phyloP scores from a whole-genome alignment of 1,140 invertebrate genomes.

The Acromyrmex charruanus region DNA sequence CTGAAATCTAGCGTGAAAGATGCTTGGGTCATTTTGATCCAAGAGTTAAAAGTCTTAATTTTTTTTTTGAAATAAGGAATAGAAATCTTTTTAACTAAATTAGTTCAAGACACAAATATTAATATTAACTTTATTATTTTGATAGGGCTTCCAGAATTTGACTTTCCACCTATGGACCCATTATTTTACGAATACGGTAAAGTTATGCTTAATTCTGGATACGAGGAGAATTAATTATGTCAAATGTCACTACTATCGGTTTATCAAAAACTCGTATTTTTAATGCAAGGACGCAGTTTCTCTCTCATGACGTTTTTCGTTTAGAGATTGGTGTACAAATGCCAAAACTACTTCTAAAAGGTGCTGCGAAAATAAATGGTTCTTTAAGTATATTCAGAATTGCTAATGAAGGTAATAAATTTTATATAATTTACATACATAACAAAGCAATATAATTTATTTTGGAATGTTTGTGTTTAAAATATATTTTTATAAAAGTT shows the following conservation, averaged over 20 bases:
- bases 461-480: no score
- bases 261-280: neutral
- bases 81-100: neutral
- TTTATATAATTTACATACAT: neutral
- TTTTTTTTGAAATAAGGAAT: neutral
- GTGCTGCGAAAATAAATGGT: neutral
- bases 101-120: neutral
- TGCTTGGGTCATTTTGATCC: no score
- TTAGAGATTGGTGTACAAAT: neutral
- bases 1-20: no score
- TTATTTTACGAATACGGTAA: neutral
- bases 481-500: no score
- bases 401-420: neutral
- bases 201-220: neutral
- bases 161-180: conserved; percentile 2
- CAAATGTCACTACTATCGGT: neutral
- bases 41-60: no score
- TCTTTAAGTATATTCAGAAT: neutral
- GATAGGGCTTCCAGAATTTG: conserved; percentile 19
- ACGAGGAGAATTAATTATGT: neutral
- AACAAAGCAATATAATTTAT: no score
- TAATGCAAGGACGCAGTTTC: neutral
- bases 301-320: neutral
- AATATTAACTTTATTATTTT: neutral
- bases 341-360: neutral